Percentiles rank a stretch among this genome's conserved stretches.
These are phyloP conservation scores for Sphenodon punctatus DNA, from an alignment of 2,797 vertebrate species.

Conservation along the genomic window DNA sequence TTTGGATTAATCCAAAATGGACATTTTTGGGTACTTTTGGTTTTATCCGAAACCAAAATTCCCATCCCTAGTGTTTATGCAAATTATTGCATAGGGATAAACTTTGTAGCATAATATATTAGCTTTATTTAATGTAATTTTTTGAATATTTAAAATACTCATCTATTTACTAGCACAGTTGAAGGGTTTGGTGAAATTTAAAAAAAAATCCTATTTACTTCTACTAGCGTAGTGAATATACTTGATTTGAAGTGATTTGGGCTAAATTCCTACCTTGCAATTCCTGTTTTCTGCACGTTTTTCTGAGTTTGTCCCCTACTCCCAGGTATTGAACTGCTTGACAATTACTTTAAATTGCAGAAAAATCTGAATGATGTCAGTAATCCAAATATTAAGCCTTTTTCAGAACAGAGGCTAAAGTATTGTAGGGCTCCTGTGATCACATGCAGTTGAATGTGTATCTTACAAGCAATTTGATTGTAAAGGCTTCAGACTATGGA, in stretches of 20 bases:
- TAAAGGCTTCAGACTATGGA: background rate
- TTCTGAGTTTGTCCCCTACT: too few species aligned
- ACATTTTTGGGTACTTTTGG: too few species aligned
- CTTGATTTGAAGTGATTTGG: too few species aligned
- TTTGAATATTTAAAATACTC: background rate
- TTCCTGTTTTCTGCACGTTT: background rate
- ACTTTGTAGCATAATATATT: background rate
- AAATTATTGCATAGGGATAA: background rate
- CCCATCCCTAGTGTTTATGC: too few species aligned
- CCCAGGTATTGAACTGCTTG: too few species aligned
- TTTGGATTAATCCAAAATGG: too few species aligned
- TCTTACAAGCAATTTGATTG: background rate
- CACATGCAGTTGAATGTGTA: background rate
- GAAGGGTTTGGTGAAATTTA: background rate
- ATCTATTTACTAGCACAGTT: background rate
- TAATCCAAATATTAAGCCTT: background rate
- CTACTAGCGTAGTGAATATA: too few species aligned
- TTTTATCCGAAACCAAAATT: too few species aligned
- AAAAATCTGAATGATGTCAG: background rate
- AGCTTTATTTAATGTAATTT: background rate
- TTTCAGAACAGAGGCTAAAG: background rate
- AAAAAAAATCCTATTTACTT: background rate
- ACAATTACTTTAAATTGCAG: background rate
- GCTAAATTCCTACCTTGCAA: background rate
- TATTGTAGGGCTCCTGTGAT: background rate